A percentile compares a stretch with the other conserved stretches of the same genome.
Conservation (phyloP, 2,888 invertebrate genomes). For the Aleiodes alternator region DNA sequence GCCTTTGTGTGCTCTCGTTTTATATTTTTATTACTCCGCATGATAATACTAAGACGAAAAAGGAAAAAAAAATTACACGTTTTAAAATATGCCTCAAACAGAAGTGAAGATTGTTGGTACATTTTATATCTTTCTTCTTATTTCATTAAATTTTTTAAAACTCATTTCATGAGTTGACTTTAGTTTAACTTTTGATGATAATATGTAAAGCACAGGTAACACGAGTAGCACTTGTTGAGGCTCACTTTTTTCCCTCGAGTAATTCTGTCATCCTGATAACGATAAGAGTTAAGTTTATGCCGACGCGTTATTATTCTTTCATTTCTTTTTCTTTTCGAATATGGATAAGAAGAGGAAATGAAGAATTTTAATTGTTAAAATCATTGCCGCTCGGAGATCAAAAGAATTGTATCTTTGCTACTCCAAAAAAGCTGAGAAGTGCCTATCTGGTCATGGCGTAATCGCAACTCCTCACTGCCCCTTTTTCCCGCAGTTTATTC, state of each 20-base stretch:
- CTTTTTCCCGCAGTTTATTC: too few species aligned
- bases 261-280: constrained; percentile 65
- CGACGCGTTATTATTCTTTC: constrained; percentile 40
- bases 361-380: not conserved
- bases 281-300: constrained; percentile 67
- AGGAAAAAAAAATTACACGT: not conserved
- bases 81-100: constrained; percentile 17
- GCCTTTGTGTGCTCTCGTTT: constrained; percentile 26
- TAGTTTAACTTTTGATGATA: constrained; percentile 24
- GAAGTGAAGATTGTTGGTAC: constrained; percentile 10
- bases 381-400: not conserved
- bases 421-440: not conserved
- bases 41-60: constrained; percentile 15
- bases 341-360: constrained; percentile 41
- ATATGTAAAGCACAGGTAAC: constrained; percentile 61
- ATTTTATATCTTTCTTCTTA: constrained; percentile 17
- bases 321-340: constrained; percentile 26
- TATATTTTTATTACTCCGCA: constrained; percentile 18
- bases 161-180: constrained; percentile 12
- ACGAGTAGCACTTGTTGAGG: constrained; percentile 66
- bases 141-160: constrained; percentile 1
- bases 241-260: constrained; percentile 54
- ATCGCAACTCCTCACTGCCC: too few species aligned
- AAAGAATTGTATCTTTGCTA: not conserved
- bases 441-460: not conserved